Evolutionary conservation across 1,140 invertebrate genomes (phyloP).

Genomic region (Zaprionus camerounensis): DNA sequence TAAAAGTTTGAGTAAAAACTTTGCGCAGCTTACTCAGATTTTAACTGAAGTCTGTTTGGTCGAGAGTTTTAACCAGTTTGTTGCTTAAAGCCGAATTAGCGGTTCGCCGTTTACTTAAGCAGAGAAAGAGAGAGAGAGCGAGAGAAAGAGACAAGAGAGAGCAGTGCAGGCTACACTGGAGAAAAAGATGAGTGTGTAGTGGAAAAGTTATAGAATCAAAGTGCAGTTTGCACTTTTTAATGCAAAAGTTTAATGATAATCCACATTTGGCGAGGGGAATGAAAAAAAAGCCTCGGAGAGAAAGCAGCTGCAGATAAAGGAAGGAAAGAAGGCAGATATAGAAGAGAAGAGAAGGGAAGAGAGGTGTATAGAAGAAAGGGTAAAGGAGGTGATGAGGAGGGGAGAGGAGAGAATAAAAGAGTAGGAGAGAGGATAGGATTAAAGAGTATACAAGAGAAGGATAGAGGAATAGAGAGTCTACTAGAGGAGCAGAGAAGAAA

Average conservation of each 20-base stretch:
- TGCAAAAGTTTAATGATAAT: constrained; percentile 10
- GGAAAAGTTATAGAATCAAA: constrained; percentile 6
- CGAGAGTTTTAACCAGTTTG: constrained; percentile 70
- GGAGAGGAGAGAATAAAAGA: background rate
- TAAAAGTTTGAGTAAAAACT: constrained; percentile 68
- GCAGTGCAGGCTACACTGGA: background rate
- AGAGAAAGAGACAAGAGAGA: too few species aligned
- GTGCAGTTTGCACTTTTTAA: background rate
- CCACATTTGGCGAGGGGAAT: background rate
- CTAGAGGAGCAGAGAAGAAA: background rate
- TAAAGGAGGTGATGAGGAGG: background rate
- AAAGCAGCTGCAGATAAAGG: background rate
- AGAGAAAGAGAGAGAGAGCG: background rate
- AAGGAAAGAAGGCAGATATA: too few species aligned
- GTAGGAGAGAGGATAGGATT: background rate
- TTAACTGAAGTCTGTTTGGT: constrained; percentile 49
- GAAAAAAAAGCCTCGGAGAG: background rate
- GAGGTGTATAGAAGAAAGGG: background rate
- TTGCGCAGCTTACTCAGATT: constrained; percentile 54
- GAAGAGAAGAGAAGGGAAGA: background rate
- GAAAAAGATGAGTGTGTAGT: background rate
- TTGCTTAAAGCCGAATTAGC: constrained; percentile 75
- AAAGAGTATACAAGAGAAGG: background rate
- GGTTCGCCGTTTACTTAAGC: constrained; percentile 49
- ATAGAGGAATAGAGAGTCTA: background rate